Evolutionary conservation across 2,888 invertebrate species (phyloP).

Genomic region (Stomorhina lunata): DNA sequence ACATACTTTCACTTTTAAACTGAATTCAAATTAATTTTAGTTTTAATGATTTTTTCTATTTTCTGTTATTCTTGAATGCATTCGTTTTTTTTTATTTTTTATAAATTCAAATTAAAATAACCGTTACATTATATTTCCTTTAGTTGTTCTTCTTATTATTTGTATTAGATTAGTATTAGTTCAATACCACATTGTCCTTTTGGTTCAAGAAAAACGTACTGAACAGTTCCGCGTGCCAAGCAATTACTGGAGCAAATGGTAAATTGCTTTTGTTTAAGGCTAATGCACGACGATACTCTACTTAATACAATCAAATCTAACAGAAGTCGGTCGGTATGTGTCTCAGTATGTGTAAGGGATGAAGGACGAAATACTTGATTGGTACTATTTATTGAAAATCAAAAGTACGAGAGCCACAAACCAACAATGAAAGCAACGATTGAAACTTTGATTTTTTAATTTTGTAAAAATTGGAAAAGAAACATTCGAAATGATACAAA

Average conservation of each 20-base stretch:
- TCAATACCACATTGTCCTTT: constrained; percentile 8
- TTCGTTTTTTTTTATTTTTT: background rate
- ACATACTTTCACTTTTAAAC: background rate
- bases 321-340: background rate
- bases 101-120: constrained; percentile 50
- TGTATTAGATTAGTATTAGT: background rate
- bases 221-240: constrained; percentile 72
- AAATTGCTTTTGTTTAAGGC: constrained; percentile 59
- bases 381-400: constrained; percentile 15
- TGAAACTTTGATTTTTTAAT: too few species aligned
- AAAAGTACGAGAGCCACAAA: background rate
- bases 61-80: background rate
- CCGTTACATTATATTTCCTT: constrained; percentile 60
- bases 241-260: constrained; percentile 70
- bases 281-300: constrained; percentile 50
- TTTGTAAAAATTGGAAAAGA: too few species aligned
- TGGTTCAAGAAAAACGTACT: constrained; percentile 59
- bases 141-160: background rate
- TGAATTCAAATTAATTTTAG: background rate
- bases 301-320: background rate
- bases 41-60: background rate
- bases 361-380: too few species aligned
- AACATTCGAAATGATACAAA: too few species aligned
- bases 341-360: background rate
- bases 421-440: too few species aligned